phyloP scores from a whole-genome alignment of 2,888 invertebrate genomes.

The Drosophila demipolita region DNA sequence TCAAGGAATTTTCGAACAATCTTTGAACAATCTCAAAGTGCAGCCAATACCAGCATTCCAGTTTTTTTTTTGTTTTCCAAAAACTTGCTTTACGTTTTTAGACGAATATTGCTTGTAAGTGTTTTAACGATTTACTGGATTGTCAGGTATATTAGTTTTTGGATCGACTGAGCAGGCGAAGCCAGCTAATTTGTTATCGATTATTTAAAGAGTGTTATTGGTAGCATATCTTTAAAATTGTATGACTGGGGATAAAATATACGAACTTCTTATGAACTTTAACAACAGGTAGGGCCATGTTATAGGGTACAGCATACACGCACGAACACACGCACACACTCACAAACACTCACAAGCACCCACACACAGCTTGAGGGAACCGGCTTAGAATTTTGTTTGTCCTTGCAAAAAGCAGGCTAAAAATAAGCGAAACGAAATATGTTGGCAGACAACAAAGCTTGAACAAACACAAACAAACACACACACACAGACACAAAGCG shows the following conservation, averaged over 20 bases:
- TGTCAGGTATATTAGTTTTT: not conserved
- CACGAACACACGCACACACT: not conserved
- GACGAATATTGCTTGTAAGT: not conserved
- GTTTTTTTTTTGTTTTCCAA: not conserved
- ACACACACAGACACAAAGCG: conserved; percentile 4
- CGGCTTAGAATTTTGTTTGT: conserved; percentile 49
- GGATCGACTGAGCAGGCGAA: not conserved
- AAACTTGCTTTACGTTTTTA: not conserved
- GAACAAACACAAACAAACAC: conserved; percentile 11
- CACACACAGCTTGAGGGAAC: conserved; percentile 11
- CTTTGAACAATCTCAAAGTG: not conserved
- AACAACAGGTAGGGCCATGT: conserved; percentile 31
- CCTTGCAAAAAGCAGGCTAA: conserved; percentile 56
- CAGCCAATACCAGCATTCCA: not conserved
- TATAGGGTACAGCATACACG: conserved; percentile 46
- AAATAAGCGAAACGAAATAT: conserved; percentile 42
- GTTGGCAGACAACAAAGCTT: conserved; percentile 14
- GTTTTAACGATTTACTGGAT: not conserved
- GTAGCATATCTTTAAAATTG: not conserved
- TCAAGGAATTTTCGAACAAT: not conserved
- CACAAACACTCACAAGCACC: too few relatives aligned
- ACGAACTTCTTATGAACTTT: not conserved
- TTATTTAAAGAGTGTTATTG: not conserved
- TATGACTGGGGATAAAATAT: not conserved
- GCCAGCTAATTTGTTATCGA: not conserved